Evolutionary conservation across 2,113 vertebrate species (phyloP).

Genomic region (Thalassoma bifasciatum): DNA sequence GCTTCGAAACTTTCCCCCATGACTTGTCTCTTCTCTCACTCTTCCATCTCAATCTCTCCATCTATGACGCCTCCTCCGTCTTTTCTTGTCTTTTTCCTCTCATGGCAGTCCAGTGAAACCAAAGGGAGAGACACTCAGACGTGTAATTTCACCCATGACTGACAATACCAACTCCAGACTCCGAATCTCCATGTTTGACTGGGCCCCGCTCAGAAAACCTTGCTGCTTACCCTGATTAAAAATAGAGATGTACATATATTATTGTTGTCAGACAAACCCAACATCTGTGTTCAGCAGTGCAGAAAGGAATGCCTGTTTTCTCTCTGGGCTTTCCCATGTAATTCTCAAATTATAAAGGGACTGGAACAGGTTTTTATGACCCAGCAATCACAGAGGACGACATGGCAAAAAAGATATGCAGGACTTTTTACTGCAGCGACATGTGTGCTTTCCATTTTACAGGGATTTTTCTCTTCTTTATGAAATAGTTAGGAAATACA

Average conservation of each 20-base stretch:
- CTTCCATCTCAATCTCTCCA: slow-evolving; percentile 49
- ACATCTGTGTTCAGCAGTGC: slow-evolving; percentile 50
- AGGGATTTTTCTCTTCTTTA: background rate
- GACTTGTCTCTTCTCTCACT: slow-evolving; percentile 60
- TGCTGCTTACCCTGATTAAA: slow-evolving; percentile 61
- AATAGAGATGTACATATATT: slow-evolving; percentile 62
- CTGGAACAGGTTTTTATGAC: slow-evolving; percentile 46
- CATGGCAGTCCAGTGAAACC: slow-evolving; percentile 61
- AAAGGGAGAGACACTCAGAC: slow-evolving; percentile 69
- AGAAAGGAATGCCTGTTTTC: slow-evolving; percentile 64
- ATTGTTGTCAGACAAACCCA: slow-evolving; percentile 62
- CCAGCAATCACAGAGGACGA: slow-evolving; percentile 18
- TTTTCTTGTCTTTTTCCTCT: slow-evolving; percentile 72
- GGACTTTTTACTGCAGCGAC: slow-evolving; percentile 16
- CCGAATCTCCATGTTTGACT: slow-evolving; percentile 69
- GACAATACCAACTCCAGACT: slow-evolving; percentile 70
- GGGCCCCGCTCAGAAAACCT: slow-evolving; percentile 66
- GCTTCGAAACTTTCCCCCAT: slow-evolving; percentile 51
- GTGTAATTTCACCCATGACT: slow-evolving; percentile 80
- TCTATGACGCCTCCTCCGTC: slow-evolving; percentile 61
- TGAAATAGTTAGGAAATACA: background rate
- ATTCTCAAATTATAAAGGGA: slow-evolving; percentile 54
- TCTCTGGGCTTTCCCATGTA: slow-evolving; percentile 37
- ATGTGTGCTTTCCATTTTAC: slow-evolving; percentile 3
- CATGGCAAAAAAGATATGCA: background rate